Percentiles rank a stretch among this genome's conserved stretches.
Conservation (phyloP, 2,888 invertebrate species). For the Carcina quercana region DNA sequence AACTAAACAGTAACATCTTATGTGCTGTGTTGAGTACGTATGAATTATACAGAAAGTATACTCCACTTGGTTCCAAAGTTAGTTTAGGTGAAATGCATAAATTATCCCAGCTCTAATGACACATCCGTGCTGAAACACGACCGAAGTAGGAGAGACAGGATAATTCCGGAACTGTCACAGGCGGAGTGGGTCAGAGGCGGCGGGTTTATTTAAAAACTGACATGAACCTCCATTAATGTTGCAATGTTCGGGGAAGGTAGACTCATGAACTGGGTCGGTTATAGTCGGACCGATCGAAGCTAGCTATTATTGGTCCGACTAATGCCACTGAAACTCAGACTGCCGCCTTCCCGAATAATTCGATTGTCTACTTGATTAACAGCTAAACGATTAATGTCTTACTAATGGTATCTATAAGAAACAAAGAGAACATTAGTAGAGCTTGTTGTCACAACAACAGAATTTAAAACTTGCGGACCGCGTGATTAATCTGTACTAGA, state of each 20-base stretch:
- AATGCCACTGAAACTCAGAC: slow-evolving; percentile 41
- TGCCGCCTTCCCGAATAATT: slow-evolving; percentile 29
- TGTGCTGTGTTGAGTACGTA: too few relatives aligned
- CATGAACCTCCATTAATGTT: slow-evolving; percentile 59
- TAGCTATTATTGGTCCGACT: slow-evolving; percentile 56
- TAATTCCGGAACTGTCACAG: slow-evolving; percentile 48
- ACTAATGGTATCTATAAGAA: slow-evolving; percentile 19
- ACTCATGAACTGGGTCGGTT: slow-evolving; percentile 52
- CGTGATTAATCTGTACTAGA: slow-evolving; percentile 7
- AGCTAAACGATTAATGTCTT: slow-evolving; percentile 13
- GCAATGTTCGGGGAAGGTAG: slow-evolving; percentile 50
- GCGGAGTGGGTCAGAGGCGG: slow-evolving; percentile 47
- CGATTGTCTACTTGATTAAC: slow-evolving; percentile 7
- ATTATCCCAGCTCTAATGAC: slow-evolving; percentile 24
- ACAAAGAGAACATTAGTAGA: slow-evolving; percentile 1
- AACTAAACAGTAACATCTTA: too few relatives aligned
- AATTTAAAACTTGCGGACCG: slow-evolving; percentile 6
- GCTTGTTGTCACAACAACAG: slow-evolving; percentile 1
- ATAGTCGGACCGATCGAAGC: slow-evolving; percentile 65
- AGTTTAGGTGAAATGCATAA: slow-evolving; percentile 21
- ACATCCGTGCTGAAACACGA: slow-evolving; percentile 19
- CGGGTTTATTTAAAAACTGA: slow-evolving; percentile 49
- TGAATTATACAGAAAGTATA: too few relatives aligned
- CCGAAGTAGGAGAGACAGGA: slow-evolving; percentile 26
- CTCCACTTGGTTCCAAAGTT: slow-evolving; percentile 1